Evolutionary conservation across 2,797 vertebrate genomes (phyloP), one percentile per base, ranked within the genome.

Genomic region (Macroramphosus scolopax): DNA sequence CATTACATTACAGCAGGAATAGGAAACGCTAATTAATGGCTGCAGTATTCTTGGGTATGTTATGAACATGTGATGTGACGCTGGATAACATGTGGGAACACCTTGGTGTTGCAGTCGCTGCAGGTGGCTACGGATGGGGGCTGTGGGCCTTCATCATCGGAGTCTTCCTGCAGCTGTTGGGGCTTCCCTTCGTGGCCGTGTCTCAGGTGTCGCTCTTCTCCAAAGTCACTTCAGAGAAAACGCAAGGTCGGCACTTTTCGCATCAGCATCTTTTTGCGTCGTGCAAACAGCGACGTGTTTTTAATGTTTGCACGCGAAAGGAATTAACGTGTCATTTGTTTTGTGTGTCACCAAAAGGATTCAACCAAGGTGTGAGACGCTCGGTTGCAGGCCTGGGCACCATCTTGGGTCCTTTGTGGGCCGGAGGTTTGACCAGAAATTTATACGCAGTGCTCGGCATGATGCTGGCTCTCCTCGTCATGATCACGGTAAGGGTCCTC

Each of bases 131-230:
- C 56, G 61, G 68, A 14, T 85, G 90, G 77, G 75, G 91, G 77
- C 68, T 94, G 68, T 46, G 82, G 0, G 84, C 85, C 63, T 91
- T 94, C 81, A 78, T 91, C 62, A 69, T 91, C 1, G 92, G 91
- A 2, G 90, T 94, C 46, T 93, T 93, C 72, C 87, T 94, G 63
- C 92, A 94, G 85, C 87, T 94, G 75, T 81, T 94, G 68, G 92
- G 92, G 7, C 88, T 94, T 62, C 92, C 92, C 18, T 93, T 94
- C 1, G 91, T 94, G 5, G 88, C 92, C 0, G 92, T 93, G 59
- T 90, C 92, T 64, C 92, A 93, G 80, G 92, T 92, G 77, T 92
- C 92, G 17, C 89, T 94, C 49, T 94, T 93, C 77, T 94, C 92
- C 46, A 94, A 94, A 81, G 80, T 93, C 56, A 94, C 92, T 1